Evolutionary conservation across 2,888 invertebrate genomes (phyloP).

Genomic region (Ophonus ardosiacus): DNA sequence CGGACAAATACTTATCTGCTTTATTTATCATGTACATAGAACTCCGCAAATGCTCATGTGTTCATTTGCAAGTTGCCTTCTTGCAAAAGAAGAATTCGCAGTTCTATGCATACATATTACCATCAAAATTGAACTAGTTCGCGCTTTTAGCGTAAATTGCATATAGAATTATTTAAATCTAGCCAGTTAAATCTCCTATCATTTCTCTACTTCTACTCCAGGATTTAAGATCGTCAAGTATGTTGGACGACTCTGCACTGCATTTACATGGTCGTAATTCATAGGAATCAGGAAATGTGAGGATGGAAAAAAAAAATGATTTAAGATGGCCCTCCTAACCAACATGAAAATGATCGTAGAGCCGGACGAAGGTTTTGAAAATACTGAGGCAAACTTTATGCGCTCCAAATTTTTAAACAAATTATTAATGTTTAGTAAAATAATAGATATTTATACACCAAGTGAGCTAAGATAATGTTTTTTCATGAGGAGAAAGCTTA

Average conservation of each 20-base stretch:
- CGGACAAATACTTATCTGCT: too few species aligned
- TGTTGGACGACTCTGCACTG: slow-evolving; percentile 12
- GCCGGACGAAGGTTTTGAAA: background rate
- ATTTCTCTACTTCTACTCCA: background rate
- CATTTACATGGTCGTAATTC: slow-evolving; percentile 36
- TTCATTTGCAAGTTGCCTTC: too few species aligned
- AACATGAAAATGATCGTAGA: background rate
- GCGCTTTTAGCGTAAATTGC: slow-evolving; percentile 19
- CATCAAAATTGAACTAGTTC: background rate
- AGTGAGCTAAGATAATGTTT: too few species aligned
- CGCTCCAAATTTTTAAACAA: background rate
- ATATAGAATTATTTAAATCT: slow-evolving; percentile 4
- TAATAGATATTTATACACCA: too few species aligned
- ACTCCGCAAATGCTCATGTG: background rate
- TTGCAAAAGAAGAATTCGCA: background rate
- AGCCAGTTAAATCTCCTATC: background rate
- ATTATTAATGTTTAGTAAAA: too few species aligned
- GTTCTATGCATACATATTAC: background rate
- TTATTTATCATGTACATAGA: background rate
- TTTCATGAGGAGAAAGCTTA: too few species aligned
- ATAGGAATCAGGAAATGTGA: slow-evolving; percentile 46
- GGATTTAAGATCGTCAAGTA: background rate
- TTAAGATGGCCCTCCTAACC: background rate
- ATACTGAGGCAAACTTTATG: background rate
- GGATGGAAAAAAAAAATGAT: slow-evolving; percentile 40